Evolutionary conservation across 2,888 invertebrate species (phyloP).

Genomic region (Yponomeuta sedellus): DNA sequence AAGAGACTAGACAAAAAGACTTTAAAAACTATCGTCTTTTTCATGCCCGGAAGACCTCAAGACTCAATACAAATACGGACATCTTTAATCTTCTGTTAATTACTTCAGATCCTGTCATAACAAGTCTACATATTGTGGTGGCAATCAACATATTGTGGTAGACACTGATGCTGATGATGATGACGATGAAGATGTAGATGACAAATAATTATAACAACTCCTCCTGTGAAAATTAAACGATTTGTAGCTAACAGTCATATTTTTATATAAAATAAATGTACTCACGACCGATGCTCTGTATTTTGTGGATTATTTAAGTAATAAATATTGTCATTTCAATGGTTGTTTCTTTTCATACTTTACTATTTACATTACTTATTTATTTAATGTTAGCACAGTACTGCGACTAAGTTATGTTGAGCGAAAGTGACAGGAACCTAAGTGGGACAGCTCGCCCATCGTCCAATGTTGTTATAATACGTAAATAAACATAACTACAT

Average conservation of each 20-base stretch:
- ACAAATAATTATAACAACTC: too few species aligned
- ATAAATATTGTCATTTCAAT: not conserved
- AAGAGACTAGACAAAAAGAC: constrained; percentile 12
- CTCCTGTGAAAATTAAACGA: too few species aligned
- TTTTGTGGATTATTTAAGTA: not conserved
- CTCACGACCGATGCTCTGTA: not conserved
- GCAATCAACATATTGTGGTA: too few species aligned
- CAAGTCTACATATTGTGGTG: not conserved
- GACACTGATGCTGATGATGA: too few species aligned
- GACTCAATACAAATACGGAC: not conserved
- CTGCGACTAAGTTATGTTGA: constrained; percentile 3
- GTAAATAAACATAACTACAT: constrained; percentile 3
- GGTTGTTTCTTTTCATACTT: not conserved
- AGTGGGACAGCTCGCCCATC: not conserved
- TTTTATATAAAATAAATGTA: too few species aligned
- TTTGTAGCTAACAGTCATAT: too few species aligned
- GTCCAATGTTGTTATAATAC: not conserved
- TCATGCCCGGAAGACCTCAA: constrained; percentile 7
- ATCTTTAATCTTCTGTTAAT: constrained; percentile 1
- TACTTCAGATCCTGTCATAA: not conserved
- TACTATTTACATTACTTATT: too few species aligned
- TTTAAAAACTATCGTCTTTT: constrained; percentile 13
- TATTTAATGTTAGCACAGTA: not conserved
- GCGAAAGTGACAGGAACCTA: constrained; percentile 4
- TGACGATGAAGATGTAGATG: too few species aligned